phyloP scores from a whole-genome alignment of 2,113 vertebrate genomes.

The Synodontis membranacea region DNA sequence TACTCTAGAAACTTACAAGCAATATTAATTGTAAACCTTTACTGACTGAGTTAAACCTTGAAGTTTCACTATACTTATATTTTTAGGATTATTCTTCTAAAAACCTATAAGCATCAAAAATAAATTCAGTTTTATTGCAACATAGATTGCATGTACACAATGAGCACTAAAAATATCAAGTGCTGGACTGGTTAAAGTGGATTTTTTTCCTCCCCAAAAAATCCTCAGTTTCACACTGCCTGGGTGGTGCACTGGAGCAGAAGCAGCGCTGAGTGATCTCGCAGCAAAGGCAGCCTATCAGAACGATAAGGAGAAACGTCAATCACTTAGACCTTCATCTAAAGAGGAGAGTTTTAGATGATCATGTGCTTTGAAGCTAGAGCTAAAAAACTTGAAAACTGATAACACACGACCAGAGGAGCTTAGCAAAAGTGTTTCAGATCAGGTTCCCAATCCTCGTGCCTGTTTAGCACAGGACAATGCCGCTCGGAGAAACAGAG shows the following conservation, averaged over 20 bases:
- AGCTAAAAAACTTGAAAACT: conserved; percentile 30
- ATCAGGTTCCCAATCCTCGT: conserved; percentile 75
- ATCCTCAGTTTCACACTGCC: conserved; percentile 70
- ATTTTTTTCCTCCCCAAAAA: conserved; percentile 57
- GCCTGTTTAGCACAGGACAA: conserved; percentile 79
- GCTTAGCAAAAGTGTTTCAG: conserved; percentile 52
- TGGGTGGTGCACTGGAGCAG: conserved; percentile 70
- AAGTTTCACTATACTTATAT: no score
- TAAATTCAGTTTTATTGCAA: not conserved
- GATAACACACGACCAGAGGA: conserved; percentile 40
- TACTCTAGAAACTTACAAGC: not conserved
- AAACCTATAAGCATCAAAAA: conserved; percentile 33
- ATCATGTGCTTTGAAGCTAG: conserved; percentile 20
- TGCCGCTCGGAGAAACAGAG: conserved; percentile 83
- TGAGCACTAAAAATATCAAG: conserved; percentile 56
- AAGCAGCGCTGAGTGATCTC: conserved; percentile 64
- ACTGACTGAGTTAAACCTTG: not conserved
- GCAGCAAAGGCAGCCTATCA: conserved; percentile 61
- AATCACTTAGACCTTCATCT: conserved; percentile 62
- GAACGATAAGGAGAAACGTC: conserved; percentile 64
- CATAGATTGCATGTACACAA: not conserved
- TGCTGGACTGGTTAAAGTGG: conserved; percentile 11
- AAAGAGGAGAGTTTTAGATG: conserved; percentile 37
- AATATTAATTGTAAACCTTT: not conserved
- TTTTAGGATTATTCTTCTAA: not conserved